Base-by-base conservation (phyloP, 2,888 invertebrate genomes). In the Apoda limacodes region DNA sequence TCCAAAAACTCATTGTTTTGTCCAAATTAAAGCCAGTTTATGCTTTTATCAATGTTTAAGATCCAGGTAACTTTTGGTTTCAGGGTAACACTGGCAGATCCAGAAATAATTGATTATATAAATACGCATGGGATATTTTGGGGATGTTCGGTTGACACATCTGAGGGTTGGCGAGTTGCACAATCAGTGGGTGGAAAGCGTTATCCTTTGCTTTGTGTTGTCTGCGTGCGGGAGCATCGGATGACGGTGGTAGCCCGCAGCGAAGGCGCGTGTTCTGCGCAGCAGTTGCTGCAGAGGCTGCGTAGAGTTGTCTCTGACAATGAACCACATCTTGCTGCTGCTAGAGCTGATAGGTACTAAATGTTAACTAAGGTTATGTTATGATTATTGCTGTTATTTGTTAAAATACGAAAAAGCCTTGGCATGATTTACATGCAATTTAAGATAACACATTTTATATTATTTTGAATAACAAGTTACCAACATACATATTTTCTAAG, bases 241-340 rank as follows among this genome's bases (percentile, higher is more conserved):
- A 98, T 98, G 97, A 93, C 95, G 2, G 88, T 96, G 40, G 93
- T 96, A 30, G 93, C 89, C 1, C 86, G 95, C 40, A 88, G 95
- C 54, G 96, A 97, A 67, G 98, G 97, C 6, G 85, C 87, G 23
- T 89, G 92, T 42, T 86, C 88, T 7, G 71, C 92, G 0, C 80
- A 82, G 9, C 88, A 90, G 48, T 70, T 97, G 30, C 63, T 92
- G 15, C 81, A 86, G 37, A 85, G 93, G 32, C 69, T 97, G 38
- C 85, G 86, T 45, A 84, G 88, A 9, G 88, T 94, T 25, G 89
- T 95, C 34, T 80, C 85, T 3, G 93, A 93, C 44, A 96, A 96
- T 69, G 95, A 97, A 59, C 86, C 89, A 15, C 92, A 91, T 71
- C 75, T 98, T 10, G 88, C 92, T 27, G 90, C 91, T 32, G 95